Base-by-base conservation (phyloP, 1,140 invertebrate genomes). In the Drosophila neocordata region DNA sequence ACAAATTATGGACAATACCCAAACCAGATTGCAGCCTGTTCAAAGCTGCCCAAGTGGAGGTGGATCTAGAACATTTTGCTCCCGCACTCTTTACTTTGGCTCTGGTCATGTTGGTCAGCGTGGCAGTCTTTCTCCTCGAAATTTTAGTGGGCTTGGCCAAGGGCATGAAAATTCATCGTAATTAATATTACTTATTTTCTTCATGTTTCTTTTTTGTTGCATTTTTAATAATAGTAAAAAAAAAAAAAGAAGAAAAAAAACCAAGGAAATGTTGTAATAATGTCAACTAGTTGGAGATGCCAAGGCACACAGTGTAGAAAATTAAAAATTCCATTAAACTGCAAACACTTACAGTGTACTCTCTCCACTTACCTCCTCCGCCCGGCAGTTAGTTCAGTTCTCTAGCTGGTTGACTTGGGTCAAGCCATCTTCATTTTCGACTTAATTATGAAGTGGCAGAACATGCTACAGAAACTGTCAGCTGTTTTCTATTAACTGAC, bases 271-370 rank as follows among this genome's bases (percentile, higher is more conserved):
- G 71, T 62, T 62, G 64, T 73, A 77, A 85, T 77, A 77, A 77
- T 77, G 56, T 77, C 74, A 75, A 74, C 58, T 63, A 38, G 41
- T 48, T 20, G 20, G 55, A 44, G 65, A 38, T 44, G 69, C 69
- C 48, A 37, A 38, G 27, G 27, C 35, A 53, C 65, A 77, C 38
- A 65, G 69, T 48, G 24, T 41, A 48, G 52, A 37, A 79, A 85
- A 84, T 84, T 84, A 84, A 85, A 84, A 84, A 84, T 84, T 84
- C 81, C 81, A 85, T 85, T 80, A 78, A 87, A 87, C 70, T 81
- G 82, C 77, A 78, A 87, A 74, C 82, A 81, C 63, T 80, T 73
- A 69, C 77, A 80, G 34, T 67, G 62, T 60, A 59, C 60, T 51
- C 22, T 38, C n/a, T 22, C 31, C 11, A 12, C 9, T 12, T 12